phyloP scores from a whole-genome alignment of 2,888 invertebrate species.

The Silvanus unidentatus region DNA sequence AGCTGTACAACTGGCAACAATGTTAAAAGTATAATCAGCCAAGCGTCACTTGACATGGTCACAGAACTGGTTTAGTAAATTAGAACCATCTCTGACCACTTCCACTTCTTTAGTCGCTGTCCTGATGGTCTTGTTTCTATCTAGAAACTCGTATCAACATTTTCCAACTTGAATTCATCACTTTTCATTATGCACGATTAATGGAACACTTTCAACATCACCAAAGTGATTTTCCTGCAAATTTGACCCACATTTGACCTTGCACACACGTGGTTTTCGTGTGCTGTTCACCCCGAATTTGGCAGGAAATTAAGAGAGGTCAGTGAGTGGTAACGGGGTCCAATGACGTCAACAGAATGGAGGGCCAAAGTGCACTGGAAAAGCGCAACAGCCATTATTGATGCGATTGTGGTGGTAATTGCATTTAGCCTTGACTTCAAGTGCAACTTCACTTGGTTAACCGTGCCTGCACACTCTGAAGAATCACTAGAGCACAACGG shows the following conservation, averaged over 20 bases:
- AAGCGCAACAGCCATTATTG: conserved; percentile 2
- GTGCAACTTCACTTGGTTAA: conserved; percentile 34
- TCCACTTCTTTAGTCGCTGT: conserved; percentile 24
- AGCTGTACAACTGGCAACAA: conserved; percentile 6
- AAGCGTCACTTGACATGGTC: conserved; percentile 45
- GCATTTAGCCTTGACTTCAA: conserved; percentile 26
- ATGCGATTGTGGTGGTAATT: conserved; percentile 16
- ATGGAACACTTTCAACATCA: neutral
- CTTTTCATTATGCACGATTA: neutral
- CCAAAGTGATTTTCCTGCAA: neutral
- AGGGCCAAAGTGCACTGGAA: neutral
- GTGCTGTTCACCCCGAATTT: conserved; percentile 1
- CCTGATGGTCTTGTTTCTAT: conserved; percentile 42
- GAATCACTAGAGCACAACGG: conserved; percentile 26
- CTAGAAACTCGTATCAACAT: conserved; percentile 16
- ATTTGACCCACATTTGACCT: conserved; percentile 2
- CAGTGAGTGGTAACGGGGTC: conserved; percentile 1
- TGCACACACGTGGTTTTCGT: neutral
- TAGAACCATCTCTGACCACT: conserved; percentile 42
- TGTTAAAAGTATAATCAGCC: conserved; percentile 31
- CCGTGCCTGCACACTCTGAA: conserved; percentile 26
- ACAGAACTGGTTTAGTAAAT: conserved; percentile 46
- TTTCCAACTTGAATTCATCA: neutral
- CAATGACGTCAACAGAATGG: neutral
- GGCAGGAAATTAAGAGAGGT: conserved; percentile 13